Conservation (phyloP, 2,113 vertebrate species). For the Barnardius zonarius region DNA sequence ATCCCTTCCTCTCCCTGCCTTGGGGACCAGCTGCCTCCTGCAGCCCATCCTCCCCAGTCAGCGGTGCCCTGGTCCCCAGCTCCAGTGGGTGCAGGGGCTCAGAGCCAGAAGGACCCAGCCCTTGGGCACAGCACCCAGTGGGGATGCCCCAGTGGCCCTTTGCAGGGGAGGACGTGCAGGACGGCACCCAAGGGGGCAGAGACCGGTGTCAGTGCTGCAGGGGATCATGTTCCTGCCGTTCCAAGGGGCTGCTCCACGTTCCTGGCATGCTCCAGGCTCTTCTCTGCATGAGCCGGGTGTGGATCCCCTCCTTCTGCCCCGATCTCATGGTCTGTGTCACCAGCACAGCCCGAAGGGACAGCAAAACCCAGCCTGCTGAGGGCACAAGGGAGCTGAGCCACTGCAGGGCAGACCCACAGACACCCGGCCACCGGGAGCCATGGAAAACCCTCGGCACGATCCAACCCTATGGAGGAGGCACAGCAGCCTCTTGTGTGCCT, state of each 20-base stretch:
- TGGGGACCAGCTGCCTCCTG: not conserved
- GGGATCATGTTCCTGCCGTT: accelerated
- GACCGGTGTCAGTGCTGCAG: accelerated
- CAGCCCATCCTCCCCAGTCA: not conserved
- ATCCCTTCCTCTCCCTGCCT: not conserved
- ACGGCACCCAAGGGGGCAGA: not conserved
- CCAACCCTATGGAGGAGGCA: accelerated
- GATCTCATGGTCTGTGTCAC: accelerated
- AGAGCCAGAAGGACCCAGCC: not conserved
- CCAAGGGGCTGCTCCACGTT: not conserved
- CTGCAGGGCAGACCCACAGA: not conserved
- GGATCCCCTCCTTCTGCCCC: not conserved
- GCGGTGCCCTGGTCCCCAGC: accelerated
- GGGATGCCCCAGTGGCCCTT: not conserved
- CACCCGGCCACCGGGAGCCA: not conserved
- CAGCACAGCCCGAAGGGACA: not conserved
- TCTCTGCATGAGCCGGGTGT: not conserved
- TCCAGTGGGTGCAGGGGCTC: accelerated
- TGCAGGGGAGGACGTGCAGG: not conserved
- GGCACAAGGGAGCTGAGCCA: not conserved
- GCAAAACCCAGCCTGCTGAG: accelerated
- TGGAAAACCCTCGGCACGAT: not conserved
- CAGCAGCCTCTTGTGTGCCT: not conserved
- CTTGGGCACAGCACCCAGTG: accelerated
- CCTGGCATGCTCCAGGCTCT: not conserved